These are phyloP conservation scores for Rhynchophorus ferrugineus DNA, from an alignment of 1,140 invertebrate genomes.

Conservation along the genomic window DNA sequence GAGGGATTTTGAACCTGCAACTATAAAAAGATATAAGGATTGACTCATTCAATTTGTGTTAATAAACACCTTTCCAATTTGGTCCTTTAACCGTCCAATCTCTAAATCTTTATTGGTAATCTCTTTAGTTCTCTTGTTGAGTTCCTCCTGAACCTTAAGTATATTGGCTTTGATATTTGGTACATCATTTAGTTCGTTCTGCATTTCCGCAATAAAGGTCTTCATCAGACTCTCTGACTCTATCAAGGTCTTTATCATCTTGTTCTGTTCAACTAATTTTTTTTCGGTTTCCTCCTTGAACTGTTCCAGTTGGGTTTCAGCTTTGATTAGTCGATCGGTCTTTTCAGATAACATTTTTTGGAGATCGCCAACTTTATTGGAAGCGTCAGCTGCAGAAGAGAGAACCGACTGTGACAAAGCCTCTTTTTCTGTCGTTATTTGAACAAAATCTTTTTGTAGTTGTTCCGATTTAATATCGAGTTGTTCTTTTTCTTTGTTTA, in stretches of 20 bases:
- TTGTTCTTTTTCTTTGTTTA: slow-evolving; percentile 16
- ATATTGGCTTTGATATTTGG: slow-evolving; percentile 1
- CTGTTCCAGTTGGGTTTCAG: neutral
- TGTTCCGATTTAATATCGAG: slow-evolving; percentile 9
- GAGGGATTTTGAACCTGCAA: neutral
- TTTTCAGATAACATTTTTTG: slow-evolving; percentile 13
- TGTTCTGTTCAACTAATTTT: slow-evolving; percentile 3
- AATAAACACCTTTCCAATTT: slow-evolving; percentile 16
- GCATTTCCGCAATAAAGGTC: slow-evolving; percentile 11
- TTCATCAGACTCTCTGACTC: slow-evolving; percentile 8
- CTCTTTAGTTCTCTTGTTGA: slow-evolving; percentile 5
- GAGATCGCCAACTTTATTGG: slow-evolving; percentile 3
- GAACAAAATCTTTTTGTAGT: slow-evolving; percentile 8
- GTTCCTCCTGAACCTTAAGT: slow-evolving; percentile 1
- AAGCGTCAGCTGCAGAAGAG: neutral
- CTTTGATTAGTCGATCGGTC: slow-evolving; percentile 1
- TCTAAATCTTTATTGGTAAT: slow-evolving; percentile 10
- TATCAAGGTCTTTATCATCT: no score
- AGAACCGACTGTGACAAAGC: neutral
- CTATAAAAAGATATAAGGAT: neutral
- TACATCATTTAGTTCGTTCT: slow-evolving; percentile 1
- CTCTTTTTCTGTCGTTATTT: slow-evolving; percentile 10
- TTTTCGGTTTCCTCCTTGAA: slow-evolving; percentile 7
- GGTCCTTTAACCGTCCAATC: slow-evolving; percentile 13
- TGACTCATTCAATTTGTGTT: neutral